Base-by-base conservation (phyloP, 2,113 vertebrate species). In the Micronycteris hirsuta region DNA sequence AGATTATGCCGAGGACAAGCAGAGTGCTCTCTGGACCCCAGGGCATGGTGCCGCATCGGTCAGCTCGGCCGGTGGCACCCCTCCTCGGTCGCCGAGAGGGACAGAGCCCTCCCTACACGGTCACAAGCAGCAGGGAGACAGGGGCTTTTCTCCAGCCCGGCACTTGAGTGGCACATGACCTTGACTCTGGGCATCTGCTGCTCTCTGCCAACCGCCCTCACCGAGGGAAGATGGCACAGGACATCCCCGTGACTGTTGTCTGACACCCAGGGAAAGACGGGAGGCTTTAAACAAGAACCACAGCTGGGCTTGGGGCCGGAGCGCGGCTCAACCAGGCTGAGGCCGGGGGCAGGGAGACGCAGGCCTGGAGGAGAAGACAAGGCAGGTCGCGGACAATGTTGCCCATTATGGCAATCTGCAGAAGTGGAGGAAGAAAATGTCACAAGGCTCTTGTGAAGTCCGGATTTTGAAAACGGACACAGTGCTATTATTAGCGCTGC, bases 121-220 rank as follows among this genome's bases (percentile, higher is more conserved):
- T 97, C 97, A 98, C 97, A 97, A 96, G 96, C 63, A 94, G 49
- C 96, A 86, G 68, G 96, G 90, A 96, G 94, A 95, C 77, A 92
- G 94, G 91, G 85, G 67, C 96, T 96, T 95, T 96, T 97, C 96
- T 97, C 97, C 74, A 80, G 78, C n/a, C 83, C 77, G 67, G 97
- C 97, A 98, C 96, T 98, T 97, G 97, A 98, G 96, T 17, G 67
- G 97, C 97, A 98, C 97, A 96, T 98, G 97, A 97, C 93, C 92
- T 90, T 54, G 54, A 97, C 91, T 96, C 85, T 91, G 88, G 94
- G 96, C 96, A 97, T 97, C 95, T 97, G 97, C 93, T 97, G 87
- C 94, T 96, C 84, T 96, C 94, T 81, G 94, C 93, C 97, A 96
- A 97, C 68, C 4, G 10, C 91, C 58, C 92, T 94, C 85, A 82